A percentile compares a stretch with the other conserved stretches of the same genome.
phyloP scores from a whole-genome alignment of 2,888 invertebrate genomes.

The Keiferia lycopersicella region DNA sequence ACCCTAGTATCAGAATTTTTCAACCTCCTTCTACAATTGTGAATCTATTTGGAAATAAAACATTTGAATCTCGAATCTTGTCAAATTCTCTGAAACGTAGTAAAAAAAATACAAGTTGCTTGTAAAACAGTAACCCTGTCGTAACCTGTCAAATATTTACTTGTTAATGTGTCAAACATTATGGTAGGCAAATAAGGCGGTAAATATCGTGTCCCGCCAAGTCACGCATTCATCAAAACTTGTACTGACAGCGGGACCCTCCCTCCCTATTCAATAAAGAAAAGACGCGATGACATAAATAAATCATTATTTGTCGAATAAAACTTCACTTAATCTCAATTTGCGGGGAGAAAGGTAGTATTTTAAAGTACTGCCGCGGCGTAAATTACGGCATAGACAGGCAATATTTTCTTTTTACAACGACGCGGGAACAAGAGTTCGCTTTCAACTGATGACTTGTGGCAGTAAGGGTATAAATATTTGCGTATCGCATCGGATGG shows the following conservation, averaged over 20 bases:
- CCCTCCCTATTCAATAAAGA: conserved; percentile 29
- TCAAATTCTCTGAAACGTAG: no score
- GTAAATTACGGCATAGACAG: conserved; percentile 60
- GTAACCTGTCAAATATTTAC: not conserved
- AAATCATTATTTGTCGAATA: conserved; percentile 42
- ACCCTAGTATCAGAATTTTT: no score
- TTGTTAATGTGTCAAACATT: not conserved
- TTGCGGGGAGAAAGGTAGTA: conserved; percentile 40
- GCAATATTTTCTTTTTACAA: conserved; percentile 65
- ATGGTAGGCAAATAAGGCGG: not conserved
- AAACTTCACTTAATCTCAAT: conserved; percentile 58
- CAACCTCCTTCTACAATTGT: no score
- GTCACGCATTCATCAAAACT: conserved; percentile 9
- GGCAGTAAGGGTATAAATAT: conserved; percentile 64
- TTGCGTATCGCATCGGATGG: conserved; percentile 63
- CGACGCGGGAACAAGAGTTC: conserved; percentile 67
- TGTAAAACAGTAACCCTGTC: no score
- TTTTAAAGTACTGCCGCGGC: conserved; percentile 56
- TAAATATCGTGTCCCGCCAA: conserved; percentile 7
- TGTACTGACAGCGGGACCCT: conserved; percentile 6
- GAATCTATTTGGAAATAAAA: no score
- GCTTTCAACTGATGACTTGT: conserved; percentile 75
- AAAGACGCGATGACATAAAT: conserved; percentile 32
- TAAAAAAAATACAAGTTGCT: no score
- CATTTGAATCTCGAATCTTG: no score